Evolutionary conservation across 2,113 vertebrate genomes (phyloP).

Genomic region (Megaceryle torquata): DNA sequence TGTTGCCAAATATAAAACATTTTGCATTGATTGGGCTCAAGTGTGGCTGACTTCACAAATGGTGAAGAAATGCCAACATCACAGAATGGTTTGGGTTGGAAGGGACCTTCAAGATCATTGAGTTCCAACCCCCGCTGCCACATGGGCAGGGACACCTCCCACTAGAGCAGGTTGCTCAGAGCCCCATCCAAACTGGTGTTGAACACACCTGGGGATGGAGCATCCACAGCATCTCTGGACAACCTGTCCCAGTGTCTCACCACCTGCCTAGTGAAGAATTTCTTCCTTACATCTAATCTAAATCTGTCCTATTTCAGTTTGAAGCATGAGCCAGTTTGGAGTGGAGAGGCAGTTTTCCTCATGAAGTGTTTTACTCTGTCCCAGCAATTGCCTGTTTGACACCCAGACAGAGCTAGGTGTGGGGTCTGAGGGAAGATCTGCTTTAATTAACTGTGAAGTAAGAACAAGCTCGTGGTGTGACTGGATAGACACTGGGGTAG

Average conservation of each 20-base stretch:
- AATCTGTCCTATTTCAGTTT: too few relatives aligned
- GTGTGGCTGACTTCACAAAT: background rate
- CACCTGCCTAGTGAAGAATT: too few relatives aligned
- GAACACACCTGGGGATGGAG: too few relatives aligned
- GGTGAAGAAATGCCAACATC: background rate
- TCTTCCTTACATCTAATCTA: too few relatives aligned
- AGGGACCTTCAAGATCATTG: too few relatives aligned
- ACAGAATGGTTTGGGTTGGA: background rate
- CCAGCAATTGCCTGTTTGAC: background rate
- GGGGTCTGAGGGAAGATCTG: background rate
- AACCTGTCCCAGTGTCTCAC: too few relatives aligned
- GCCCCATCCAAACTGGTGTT: too few relatives aligned
- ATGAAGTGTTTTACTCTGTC: background rate
- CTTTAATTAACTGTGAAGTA: background rate
- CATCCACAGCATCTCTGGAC: too few relatives aligned
- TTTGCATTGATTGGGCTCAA: background rate
- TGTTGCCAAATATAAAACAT: background rate
- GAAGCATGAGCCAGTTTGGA: background rate
- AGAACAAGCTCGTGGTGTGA: background rate
- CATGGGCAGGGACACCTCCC: too few relatives aligned
- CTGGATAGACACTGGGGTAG: background rate
- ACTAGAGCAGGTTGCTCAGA: too few relatives aligned
- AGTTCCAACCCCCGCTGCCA: too few relatives aligned
- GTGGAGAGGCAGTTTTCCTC: background rate
- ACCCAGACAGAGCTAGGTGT: accelerated